phyloP scores from a whole-genome alignment of 2,888 invertebrate genomes.

The Dolichopus griseipennis region DNA sequence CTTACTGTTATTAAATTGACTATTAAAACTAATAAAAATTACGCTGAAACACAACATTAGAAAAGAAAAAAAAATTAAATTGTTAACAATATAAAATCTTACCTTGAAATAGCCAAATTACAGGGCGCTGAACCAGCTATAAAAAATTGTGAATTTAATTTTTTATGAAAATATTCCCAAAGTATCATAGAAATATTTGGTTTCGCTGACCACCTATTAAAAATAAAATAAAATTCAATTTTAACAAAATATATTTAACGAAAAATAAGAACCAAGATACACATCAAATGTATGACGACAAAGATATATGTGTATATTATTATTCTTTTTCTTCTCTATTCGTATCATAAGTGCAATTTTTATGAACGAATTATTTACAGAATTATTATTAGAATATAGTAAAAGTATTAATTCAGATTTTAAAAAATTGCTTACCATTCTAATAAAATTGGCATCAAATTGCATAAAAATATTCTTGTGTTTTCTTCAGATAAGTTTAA shows the following conservation, averaged over 20 bases:
- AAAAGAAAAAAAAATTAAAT: slow-evolving; percentile 14
- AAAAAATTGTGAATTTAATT: slow-evolving; percentile 48
- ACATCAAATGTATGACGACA: too few relatives aligned
- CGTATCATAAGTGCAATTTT: too few relatives aligned
- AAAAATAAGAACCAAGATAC: too few relatives aligned
- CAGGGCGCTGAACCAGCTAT: slow-evolving; percentile 44
- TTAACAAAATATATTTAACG: background rate
- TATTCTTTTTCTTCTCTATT: too few relatives aligned
- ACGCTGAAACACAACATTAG: slow-evolving; percentile 15
- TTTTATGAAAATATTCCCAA: slow-evolving; percentile 53
- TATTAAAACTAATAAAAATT: background rate
- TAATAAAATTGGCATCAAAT: slow-evolving; percentile 41
- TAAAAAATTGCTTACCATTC: slow-evolving; percentile 33
- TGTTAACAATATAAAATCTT: slow-evolving; percentile 16
- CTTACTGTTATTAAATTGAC: background rate
- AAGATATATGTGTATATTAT: too few relatives aligned
- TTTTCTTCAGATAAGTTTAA: slow-evolving; percentile 45
- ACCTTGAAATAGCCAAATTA: slow-evolving; percentile 41
- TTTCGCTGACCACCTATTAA: slow-evolving; percentile 44
- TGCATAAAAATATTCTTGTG: slow-evolving; percentile 42
- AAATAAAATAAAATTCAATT: slow-evolving; percentile 23
- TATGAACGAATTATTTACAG: too few relatives aligned
- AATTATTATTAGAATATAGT: too few relatives aligned
- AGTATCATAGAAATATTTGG: slow-evolving; percentile 46
- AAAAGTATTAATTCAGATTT: too few relatives aligned